Percentiles rank a stretch among this genome's conserved stretches.
phyloP scores from a whole-genome alignment of 2,888 invertebrate species.

The Crioceris asparagi region DNA sequence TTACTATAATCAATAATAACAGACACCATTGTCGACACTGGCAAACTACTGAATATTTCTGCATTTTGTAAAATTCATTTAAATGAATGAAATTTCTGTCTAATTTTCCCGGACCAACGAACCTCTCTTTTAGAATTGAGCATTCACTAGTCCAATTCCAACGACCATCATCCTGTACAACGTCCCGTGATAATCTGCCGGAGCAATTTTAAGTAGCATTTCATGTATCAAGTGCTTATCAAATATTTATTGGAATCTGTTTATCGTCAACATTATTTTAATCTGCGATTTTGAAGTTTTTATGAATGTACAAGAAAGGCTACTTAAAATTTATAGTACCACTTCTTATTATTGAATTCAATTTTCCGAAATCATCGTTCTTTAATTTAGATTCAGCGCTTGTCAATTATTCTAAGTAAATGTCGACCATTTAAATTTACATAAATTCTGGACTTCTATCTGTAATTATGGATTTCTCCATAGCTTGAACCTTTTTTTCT shows the following conservation, averaged over 20 bases:
- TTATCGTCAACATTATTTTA: conserved; percentile 37
- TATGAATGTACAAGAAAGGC: conserved; percentile 36
- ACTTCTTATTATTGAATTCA: conserved; percentile 22
- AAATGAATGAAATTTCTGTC: conserved; percentile 1
- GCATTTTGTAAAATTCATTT: too few species aligned
- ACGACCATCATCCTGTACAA: conserved; percentile 10
- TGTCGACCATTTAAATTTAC: conserved; percentile 20
- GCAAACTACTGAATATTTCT: too few species aligned
- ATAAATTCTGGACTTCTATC: too few species aligned
- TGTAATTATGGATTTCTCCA: too few species aligned
- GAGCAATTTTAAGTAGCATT: conserved; percentile 38
- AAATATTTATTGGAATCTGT: conserved; percentile 39
- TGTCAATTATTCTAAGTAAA: conserved; percentile 22
- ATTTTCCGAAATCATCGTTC: conserved; percentile 18
- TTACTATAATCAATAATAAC: too few species aligned
- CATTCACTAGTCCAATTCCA: too few species aligned
- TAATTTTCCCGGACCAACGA: background rate
- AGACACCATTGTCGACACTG: too few species aligned
- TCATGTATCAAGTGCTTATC: conserved; percentile 37
- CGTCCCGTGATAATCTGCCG: conserved; percentile 25
- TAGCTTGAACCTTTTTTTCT: too few species aligned
- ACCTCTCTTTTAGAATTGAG: too few species aligned
- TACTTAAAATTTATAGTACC: conserved; percentile 30
- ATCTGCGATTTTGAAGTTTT: conserved; percentile 37
- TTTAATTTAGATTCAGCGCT: conserved; percentile 16